Base-by-base conservation (phyloP, 2,113 vertebrate genomes). In the Oncorhynchus masou region DNA sequence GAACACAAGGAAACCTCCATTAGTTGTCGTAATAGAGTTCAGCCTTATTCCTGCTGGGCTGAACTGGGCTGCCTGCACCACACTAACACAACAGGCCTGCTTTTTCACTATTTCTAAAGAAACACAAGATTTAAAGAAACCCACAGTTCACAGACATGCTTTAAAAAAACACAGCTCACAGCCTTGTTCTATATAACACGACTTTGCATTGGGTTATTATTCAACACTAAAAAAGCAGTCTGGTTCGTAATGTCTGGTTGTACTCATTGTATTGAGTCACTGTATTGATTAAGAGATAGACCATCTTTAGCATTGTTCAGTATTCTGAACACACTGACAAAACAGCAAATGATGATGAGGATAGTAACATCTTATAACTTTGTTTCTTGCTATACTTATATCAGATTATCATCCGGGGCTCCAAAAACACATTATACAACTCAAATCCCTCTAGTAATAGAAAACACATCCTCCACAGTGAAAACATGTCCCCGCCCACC, bases 1-100 rank as follows among this genome's bases (percentile, higher is more conserved):
- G 76, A 87, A 80, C 74, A 81, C 65, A 68, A 72, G 78, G 76
- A 86, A 71, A 81, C 78, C 74, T 90, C 80, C 73, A 87, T 86
- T 75, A 85, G 75, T 64, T 51, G 74, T 81, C 71, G 59, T 73
- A 80, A 84, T 78, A 82, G 70, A 84, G 82, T 62, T 81, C 66
- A 80, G 82, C 84, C 89, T 86, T 86, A 77, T 87, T 90, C 80
- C 73, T 76, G 77, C 75, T 59, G 62, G 15, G 5, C 64, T 51
- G 65, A 9, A 6, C 67, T 62, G 13, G 2, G 59, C 70, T 22
- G 54, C 25, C 73, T 19, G 39, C 1, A 29, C 29, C 66, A n/a
- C 49, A 64, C 48, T 62, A 71, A 51, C 71, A 68, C 73, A 75
- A 57, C 13, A 57, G 39, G 39, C 39, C 39, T 45, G 9, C 54